phyloP scores from a whole-genome alignment of 2,888 invertebrate genomes.

The Hartigia nigra region DNA sequence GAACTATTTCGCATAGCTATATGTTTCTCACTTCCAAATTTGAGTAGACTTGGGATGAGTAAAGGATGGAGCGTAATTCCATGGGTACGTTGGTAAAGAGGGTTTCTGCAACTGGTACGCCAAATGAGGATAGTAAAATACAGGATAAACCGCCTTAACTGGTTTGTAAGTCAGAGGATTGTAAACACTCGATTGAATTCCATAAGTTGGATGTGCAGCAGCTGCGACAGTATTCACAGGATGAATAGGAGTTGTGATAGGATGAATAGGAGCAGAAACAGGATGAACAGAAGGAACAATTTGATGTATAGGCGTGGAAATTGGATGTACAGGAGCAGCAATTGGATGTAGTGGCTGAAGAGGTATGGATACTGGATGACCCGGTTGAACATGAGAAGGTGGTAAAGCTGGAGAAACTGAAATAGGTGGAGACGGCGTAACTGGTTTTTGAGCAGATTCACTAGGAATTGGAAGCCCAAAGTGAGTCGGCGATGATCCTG shows the following conservation, averaged over 20 bases:
- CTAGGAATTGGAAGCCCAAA: constrained; percentile 56
- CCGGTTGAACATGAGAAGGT: constrained; percentile 31
- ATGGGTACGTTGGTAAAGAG: constrained; percentile 43
- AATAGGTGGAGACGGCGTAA: constrained; percentile 15
- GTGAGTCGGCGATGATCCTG: constrained; percentile 51
- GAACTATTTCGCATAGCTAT: background rate
- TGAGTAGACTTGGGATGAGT: constrained; percentile 43
- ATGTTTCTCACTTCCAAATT: constrained; percentile 48
- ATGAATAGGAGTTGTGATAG: constrained; percentile 29
- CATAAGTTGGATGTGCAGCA: constrained; percentile 47
- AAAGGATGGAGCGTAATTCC: constrained; percentile 57
- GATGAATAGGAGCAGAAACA: constrained; percentile 21
- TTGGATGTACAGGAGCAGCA: constrained; percentile 19
- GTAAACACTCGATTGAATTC: constrained; percentile 40
- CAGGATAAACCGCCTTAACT: constrained; percentile 52
- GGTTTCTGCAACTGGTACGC: constrained; percentile 50
- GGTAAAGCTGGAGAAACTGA: constrained; percentile 24
- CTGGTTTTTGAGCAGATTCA: constrained; percentile 34
- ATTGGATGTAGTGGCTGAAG: constrained; percentile 34
- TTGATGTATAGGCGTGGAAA: constrained; percentile 29
- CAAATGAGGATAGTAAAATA: constrained; percentile 54
- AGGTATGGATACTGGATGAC: constrained; percentile 29
- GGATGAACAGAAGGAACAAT: constrained; percentile 20
- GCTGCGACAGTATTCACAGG: constrained; percentile 33
- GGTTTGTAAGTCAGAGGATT: constrained; percentile 55